Conservation (phyloP, 2,888 invertebrate genomes). For the Pyrocoelia pectoralis region DNA sequence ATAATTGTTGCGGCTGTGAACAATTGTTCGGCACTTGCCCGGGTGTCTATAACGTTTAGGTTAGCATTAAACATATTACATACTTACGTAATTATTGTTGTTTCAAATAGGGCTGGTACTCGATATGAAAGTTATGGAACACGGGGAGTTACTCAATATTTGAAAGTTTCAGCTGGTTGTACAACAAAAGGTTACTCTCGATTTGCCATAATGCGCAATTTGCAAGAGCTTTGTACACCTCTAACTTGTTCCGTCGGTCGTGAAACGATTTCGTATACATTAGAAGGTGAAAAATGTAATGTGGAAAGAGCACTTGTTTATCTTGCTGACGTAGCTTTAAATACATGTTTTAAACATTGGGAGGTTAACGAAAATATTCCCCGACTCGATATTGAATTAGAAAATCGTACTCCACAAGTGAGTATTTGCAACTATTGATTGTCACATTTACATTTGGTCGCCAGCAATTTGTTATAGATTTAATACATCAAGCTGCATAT, state of each 20-base stretch:
- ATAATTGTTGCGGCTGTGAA: conserved; percentile 80
- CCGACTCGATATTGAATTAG: conserved; percentile 76
- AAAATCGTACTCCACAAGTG: conserved; percentile 72
- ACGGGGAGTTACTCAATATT: conserved; percentile 79
- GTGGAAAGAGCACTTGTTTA: conserved; percentile 70
- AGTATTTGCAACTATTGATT: conserved; percentile 19
- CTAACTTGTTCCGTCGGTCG: conserved; percentile 76
- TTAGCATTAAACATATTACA: conserved; percentile 57
- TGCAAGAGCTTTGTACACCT: conserved; percentile 83
- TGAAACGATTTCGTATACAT: conserved; percentile 82
- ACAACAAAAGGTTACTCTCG: conserved; percentile 71
- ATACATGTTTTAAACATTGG: conserved; percentile 90
- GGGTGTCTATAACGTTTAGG: conserved; percentile 87
- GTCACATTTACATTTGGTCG: too few relatives aligned
- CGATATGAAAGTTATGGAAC: conserved; percentile 84
- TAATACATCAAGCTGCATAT: conserved; percentile 90
- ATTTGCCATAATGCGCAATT: conserved; percentile 80
- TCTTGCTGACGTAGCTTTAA: conserved; percentile 72
- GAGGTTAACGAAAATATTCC: conserved; percentile 79
- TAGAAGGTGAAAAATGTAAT: conserved; percentile 78
- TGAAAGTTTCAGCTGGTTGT: conserved; percentile 81
- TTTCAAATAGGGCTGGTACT: conserved; percentile 76
- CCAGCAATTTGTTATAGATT: conserved; percentile 78
- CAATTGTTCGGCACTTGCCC: conserved; percentile 78
- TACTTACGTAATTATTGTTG: conserved; percentile 9